Evolutionary conservation across 2,888 invertebrate genomes (phyloP).

Genomic region (Agriopis marginaria): DNA sequence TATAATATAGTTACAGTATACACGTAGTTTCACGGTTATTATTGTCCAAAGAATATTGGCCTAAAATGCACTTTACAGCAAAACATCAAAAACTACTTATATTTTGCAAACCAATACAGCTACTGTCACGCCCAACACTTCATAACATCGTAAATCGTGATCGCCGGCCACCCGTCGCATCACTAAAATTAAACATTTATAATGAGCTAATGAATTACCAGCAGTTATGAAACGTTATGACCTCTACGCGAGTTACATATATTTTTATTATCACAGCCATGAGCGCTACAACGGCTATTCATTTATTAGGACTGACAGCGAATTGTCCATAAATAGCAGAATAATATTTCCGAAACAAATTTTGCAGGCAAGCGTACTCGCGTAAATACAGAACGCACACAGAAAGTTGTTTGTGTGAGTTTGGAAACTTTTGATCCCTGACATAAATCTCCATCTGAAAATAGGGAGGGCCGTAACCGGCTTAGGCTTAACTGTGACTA

Average conservation of each 20-base stretch:
- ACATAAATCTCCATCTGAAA: slow-evolving; percentile 87
- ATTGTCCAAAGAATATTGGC: neutral
- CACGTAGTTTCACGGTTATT: neutral
- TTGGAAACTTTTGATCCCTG: slow-evolving; percentile 85
- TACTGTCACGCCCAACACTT: slow-evolving; percentile 66
- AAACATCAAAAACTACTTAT: slow-evolving; percentile 51
- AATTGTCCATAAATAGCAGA: slow-evolving; percentile 66
- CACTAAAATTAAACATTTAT: slow-evolving; percentile 74
- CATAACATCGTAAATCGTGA: slow-evolving; percentile 65
- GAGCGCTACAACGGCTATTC: slow-evolving; percentile 61
- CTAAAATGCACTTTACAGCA: slow-evolving; percentile 57
- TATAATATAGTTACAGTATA: neutral
- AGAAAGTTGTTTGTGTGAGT: slow-evolving; percentile 64
- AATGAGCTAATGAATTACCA: slow-evolving; percentile 74
- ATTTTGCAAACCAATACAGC: slow-evolving; percentile 59
- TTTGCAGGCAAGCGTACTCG: slow-evolving; percentile 60
- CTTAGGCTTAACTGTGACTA: slow-evolving; percentile 86
- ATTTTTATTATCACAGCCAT: slow-evolving; percentile 66
- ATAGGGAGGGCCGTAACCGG: slow-evolving; percentile 85
- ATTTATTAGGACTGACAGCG: slow-evolving; percentile 72
- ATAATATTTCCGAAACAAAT: slow-evolving; percentile 63
- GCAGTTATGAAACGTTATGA: slow-evolving; percentile 65
- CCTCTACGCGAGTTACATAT: slow-evolving; percentile 63
- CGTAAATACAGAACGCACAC: slow-evolving; percentile 48
- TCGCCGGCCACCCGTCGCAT: slow-evolving; percentile 60